phyloP scores from a whole-genome alignment of 2,888 invertebrate species.

The Sabellastarte sp. region DNA sequence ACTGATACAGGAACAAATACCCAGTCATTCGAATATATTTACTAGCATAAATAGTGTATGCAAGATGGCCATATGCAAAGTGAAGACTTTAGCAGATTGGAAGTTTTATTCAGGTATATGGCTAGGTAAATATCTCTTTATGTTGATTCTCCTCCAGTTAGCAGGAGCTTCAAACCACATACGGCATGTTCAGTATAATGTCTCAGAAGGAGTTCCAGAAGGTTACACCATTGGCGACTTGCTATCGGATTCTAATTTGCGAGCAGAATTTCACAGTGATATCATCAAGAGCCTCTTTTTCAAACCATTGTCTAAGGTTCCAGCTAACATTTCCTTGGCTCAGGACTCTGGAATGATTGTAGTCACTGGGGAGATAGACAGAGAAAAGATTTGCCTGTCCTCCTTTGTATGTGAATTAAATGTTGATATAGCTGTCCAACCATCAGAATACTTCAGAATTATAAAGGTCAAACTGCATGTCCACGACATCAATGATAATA shows the following conservation, averaged over 20 bases:
- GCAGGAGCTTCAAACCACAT: too few species aligned
- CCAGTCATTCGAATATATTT: too few species aligned
- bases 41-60: too few species aligned
- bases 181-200: not conserved
- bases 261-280: not conserved
- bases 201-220: not conserved
- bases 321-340: not conserved
- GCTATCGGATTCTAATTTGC: not conserved
- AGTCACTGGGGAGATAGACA: not conserved
- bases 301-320: not conserved
- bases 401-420: not conserved
- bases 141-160: too few species aligned
- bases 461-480: conserved; percentile 26
- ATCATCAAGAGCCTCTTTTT: not conserved
- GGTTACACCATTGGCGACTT: not conserved
- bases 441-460: not conserved
- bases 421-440: not conserved
- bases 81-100: too few species aligned
- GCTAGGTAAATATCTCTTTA: too few species aligned
- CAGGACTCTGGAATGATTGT: not conserved
- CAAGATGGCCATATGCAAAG: too few species aligned
- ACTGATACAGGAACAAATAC: too few species aligned
- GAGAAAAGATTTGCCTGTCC: not conserved
- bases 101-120: too few species aligned
- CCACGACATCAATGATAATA: conserved; percentile 29